Percentiles rank a stretch among this genome's conserved stretches.
Conservation (phyloP, 2,113 vertebrate species). For the Cyphomyrus discorhynchus region DNA sequence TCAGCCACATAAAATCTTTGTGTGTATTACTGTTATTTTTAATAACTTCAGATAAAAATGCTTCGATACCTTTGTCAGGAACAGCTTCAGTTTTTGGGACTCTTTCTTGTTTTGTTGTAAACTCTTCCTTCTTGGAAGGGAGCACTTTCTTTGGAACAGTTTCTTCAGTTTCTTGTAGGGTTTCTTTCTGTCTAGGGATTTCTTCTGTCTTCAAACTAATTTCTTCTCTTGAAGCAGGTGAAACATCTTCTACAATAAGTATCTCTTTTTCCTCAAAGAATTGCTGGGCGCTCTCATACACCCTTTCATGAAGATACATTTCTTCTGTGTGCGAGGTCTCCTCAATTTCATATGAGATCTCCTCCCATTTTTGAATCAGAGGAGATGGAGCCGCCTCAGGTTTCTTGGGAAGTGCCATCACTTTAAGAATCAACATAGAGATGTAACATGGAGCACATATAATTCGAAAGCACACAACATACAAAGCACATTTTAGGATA, state of each 20-base stretch:
- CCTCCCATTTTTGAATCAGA: background rate
- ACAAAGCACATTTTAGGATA: background rate
- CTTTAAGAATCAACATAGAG: background rate
- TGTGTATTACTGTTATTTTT: background rate
- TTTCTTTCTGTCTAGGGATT: no score
- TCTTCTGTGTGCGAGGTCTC: background rate
- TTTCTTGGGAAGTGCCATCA: background rate
- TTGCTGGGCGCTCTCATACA: background rate
- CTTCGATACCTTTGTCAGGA: background rate
- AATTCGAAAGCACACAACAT: background rate
- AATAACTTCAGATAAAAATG: background rate
- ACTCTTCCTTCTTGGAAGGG: background rate
- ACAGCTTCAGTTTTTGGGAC: constrained; percentile 6
- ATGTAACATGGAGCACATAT: background rate
- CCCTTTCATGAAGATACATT: background rate
- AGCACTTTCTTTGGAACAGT: no score
- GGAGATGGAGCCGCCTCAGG: background rate
- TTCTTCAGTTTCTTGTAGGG: no score
- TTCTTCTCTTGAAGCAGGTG: no score
- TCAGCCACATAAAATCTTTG: background rate
- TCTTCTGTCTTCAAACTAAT: no score
- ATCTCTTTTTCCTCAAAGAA: no score
- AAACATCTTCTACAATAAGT: no score
- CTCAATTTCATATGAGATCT: background rate
- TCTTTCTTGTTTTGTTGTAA: constrained; percentile 5